Conservation (phyloP, 2,888 invertebrate species). For the Bombyx huttoni region DNA sequence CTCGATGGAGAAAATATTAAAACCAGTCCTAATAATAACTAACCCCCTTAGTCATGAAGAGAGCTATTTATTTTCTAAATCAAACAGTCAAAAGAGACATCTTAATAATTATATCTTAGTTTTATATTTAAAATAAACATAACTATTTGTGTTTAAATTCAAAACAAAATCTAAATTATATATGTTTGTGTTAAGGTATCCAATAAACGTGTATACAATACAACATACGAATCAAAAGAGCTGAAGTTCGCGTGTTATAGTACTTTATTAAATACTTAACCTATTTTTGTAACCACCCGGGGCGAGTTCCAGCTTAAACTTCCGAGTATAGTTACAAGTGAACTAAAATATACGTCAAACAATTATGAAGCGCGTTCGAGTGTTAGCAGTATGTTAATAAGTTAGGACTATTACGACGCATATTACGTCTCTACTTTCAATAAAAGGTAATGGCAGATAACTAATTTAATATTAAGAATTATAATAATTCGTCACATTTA, state of each 20-base stretch:
- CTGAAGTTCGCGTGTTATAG: slow-evolving; percentile 25
- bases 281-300: slow-evolving; percentile 32
- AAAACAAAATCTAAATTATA: too few species aligned
- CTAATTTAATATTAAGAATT: too few species aligned
- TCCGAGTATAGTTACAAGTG: slow-evolving; percentile 21
- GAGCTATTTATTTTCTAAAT: slow-evolving; percentile 16
- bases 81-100: slow-evolving; percentile 3
- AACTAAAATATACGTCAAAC: not conserved
- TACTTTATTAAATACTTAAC: slow-evolving; percentile 47
- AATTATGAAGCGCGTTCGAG: too few species aligned
- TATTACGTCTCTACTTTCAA: too few species aligned
- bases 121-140: slow-evolving; percentile 6
- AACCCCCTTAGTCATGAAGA: slow-evolving; percentile 5
- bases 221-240: not conserved
- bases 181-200: too few species aligned
- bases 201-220: not conserved
- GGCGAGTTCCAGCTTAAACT: slow-evolving; percentile 21
- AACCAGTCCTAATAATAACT: not conserved
- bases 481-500: too few species aligned
- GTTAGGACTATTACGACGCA: too few species aligned
- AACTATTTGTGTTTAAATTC: not conserved
- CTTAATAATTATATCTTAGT: too few species aligned
- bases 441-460: too few species aligned
- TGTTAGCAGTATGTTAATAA: too few species aligned
- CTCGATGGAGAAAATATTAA: too few species aligned